These are phyloP conservation scores for Coenonympha arcania DNA, from an alignment of 2,888 invertebrate genomes.

Conservation along the genomic window DNA sequence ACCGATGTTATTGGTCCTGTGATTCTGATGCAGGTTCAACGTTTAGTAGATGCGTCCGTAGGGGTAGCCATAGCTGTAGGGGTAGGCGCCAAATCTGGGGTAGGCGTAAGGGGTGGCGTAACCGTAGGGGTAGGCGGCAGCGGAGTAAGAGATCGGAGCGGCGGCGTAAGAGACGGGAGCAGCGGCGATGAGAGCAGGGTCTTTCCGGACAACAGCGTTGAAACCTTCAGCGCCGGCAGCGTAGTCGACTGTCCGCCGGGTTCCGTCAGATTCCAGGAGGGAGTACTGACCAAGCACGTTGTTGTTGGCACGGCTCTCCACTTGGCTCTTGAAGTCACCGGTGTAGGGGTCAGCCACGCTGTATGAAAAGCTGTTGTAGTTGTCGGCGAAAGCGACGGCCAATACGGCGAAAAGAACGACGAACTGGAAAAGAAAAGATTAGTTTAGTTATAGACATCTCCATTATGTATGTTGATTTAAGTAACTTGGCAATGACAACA, in stretches of 20 bases:
- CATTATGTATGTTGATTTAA: no score
- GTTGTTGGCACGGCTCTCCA: constrained; percentile 64
- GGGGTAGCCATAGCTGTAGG: constrained; percentile 32
- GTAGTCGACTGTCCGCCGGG: constrained; percentile 72
- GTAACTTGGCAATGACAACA: no score
- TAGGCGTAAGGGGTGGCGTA: constrained; percentile 31
- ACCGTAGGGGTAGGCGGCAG: constrained; percentile 28
- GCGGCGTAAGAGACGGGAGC: constrained; percentile 32
- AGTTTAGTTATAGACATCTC: not conserved
- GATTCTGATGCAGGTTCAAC: constrained; percentile 1
- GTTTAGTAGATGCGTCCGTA: constrained; percentile 40
- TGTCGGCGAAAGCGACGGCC: constrained; percentile 38
- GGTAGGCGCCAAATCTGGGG: constrained; percentile 25
- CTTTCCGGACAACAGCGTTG: constrained; percentile 72
- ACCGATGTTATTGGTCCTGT: constrained; percentile 3
- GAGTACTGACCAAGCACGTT: constrained; percentile 73
- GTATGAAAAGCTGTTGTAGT: constrained; percentile 69
- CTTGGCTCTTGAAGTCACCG: constrained; percentile 73
- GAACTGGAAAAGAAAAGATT: constrained; percentile 37
- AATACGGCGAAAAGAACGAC: constrained; percentile 47
- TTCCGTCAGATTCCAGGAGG: constrained; percentile 70
- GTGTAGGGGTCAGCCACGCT: constrained; percentile 73
- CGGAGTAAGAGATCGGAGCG: constrained; percentile 29
- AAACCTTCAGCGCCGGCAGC: constrained; percentile 71
- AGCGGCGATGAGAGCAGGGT: constrained; percentile 53